Percentiles rank a stretch among this genome's conserved stretches.
These are phyloP conservation scores for Andrena camellia DNA, from an alignment of 2,888 invertebrate species.

Conservation along the genomic window DNA sequence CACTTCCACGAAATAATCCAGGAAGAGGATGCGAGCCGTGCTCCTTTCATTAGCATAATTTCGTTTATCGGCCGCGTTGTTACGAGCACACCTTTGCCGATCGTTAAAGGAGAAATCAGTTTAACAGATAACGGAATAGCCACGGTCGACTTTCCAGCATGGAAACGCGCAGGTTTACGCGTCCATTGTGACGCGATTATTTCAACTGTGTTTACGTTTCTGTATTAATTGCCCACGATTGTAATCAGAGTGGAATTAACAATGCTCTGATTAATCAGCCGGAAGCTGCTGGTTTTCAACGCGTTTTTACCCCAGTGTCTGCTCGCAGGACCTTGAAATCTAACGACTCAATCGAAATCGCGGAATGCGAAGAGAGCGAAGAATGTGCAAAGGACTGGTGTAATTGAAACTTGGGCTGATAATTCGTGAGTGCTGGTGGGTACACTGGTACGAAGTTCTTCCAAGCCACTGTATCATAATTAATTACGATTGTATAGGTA, in stretches of 20 bases:
- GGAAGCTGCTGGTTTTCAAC: constrained; percentile 16
- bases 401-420: too few relatives aligned
- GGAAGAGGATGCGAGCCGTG: constrained; percentile 48
- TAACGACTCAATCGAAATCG: constrained; percentile 9
- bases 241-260: constrained; percentile 26
- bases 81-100: neutral
- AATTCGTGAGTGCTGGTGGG: too few relatives aligned
- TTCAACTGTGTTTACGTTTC: constrained; percentile 28
- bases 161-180: constrained; percentile 1
- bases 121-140: neutral
- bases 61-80: constrained; percentile 1
- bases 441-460: too few relatives aligned
- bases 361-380: neutral
- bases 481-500: neutral
- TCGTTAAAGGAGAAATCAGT: constrained; percentile 26
- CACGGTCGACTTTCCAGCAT: constrained; percentile 24
- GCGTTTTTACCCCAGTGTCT: constrained; percentile 5
- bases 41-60: constrained; percentile 41
- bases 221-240: constrained; percentile 31
- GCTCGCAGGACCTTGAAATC: constrained; percentile 7
- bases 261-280: neutral
- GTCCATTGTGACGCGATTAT: constrained; percentile 12
- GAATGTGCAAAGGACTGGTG: neutral
- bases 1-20: constrained; percentile 50
- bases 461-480: too few relatives aligned